Base-by-base conservation (phyloP, 2,113 vertebrate species). In the Brienomyrus brachyistius region DNA sequence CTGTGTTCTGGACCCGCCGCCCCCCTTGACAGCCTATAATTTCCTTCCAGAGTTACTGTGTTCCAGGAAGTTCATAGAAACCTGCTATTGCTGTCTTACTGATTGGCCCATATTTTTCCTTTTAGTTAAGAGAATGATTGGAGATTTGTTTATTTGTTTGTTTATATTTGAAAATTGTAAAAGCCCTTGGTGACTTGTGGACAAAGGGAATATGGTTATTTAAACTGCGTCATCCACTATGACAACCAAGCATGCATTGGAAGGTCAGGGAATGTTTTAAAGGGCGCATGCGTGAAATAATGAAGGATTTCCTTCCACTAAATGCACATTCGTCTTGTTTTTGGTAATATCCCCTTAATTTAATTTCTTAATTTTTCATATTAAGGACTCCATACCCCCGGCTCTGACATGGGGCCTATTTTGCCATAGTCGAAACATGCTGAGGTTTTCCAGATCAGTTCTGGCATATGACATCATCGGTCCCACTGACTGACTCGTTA, bases 21-120 rank as follows among this genome's bases (percentile, higher is more conserved):
- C 80, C 89, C 89, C 59, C 59, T 11, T 66, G 62, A 70, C 88
- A 94, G 90, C 92, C 93, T 95, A 91, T 95, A 93, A 94, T 95
- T 94, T 93, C 88, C 91, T 74, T 88, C 91, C 90, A 86, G 89
- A 50, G 92, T 94, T 83, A 92, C 89, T 94, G 91, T 93, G n/a
- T 77, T 77, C 87, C 50, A 45, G 43, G 87, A 70, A 80, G 50
- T 83, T 88, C 52, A 66, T 35, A 84, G 77, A n/a, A 90, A 88
- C 45, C 13, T 52, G 80, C 52, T 90, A 45, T 83, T 74, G 74
- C 89, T 82, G 23, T 40, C 48, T 54, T 21, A 6, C 51, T 54
- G 50, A 54, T 87, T 52, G 48, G 19, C 27, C 84, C 13, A 9
- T 54, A 13, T 86, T 52, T 86, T 84, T 23, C 66, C 70, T 86